Base-by-base conservation (phyloP, 2,113 vertebrate species). In the Telmatochromis brichardi region DNA sequence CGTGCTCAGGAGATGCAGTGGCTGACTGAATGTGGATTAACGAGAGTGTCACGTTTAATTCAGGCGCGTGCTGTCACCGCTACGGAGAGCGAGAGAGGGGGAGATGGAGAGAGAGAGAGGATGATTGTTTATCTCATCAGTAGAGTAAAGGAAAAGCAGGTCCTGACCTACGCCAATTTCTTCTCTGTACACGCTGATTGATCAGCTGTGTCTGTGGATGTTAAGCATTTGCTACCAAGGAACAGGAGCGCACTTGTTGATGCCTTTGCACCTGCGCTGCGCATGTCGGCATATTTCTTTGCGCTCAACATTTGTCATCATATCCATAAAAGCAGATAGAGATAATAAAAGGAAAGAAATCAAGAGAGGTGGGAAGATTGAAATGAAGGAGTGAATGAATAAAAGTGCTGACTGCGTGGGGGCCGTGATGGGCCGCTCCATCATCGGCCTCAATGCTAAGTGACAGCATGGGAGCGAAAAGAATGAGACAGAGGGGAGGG, bases 111-210 rank as follows among this genome's bases (percentile, higher is more conserved):
- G 57, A 50, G 53, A 53, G 58, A 37, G 19, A 13, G 91, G 83
- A 87, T 82, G 65, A 87, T 79, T 94, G 88, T 93, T 94, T 90
- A 92, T 95, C 84, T 92, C 93, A 90, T 94, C 93, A 92, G 28
- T 86, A 85, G 87, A 81, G 87, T 60, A 26, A 90, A 89, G 83
- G 85, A 91, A 88, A 89, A 89, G 83, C 78, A 86, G 83, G 87
- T 89, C 87, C 53, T 83, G 84, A 94, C 94, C 86, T 5, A 12
- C 76, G 35, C 3, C 88, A 89, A 90, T 92, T 93, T 93, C 78
- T 90, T 88, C 80, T 35, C 17, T 86, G 14, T 55, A 73, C 78
- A 84, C 33, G 85, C 28, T 91, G 90, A 92, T 86, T 50, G 90
- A 94, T 94, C 86, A 80, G 79, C 65, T n/a, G 5, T 8, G 73